These are phyloP conservation scores for Odontamblyopus lacepedii DNA, from an alignment of 2,797 vertebrate species.

Conservation along the genomic window DNA sequence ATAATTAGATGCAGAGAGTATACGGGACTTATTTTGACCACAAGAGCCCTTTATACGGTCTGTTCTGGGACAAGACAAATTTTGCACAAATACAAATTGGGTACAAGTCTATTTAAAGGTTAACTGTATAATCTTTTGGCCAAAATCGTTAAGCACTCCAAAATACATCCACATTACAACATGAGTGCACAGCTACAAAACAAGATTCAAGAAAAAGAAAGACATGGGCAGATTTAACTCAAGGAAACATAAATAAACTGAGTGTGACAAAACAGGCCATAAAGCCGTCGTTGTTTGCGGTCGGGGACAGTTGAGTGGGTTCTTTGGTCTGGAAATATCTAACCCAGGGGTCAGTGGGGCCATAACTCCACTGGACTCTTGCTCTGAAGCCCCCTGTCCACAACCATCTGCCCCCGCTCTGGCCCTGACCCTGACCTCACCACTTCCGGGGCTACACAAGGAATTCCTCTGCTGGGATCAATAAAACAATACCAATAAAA, in stretches of 20 bases:
- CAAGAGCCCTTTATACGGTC: no score
- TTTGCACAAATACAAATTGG: no score
- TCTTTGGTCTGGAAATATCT: slow-evolving; percentile 14
- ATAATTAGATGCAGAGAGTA: no score
- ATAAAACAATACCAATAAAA: slow-evolving; percentile 53
- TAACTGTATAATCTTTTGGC: no score
- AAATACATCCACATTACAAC: no score
- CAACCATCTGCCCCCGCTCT: slow-evolving; percentile 34
- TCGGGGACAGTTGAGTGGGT: slow-evolving; percentile 6
- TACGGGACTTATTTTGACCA: no score
- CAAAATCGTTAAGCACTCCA: no score
- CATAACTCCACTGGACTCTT: slow-evolving; percentile 35
- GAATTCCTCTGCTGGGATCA: slow-evolving; percentile 48
- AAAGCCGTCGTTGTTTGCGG: background rate
- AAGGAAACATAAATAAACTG: background rate
- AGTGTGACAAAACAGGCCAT: background rate
- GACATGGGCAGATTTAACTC: background rate
- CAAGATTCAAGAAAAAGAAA: background rate
- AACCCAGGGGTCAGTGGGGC: slow-evolving; percentile 27
- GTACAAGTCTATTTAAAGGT: no score
- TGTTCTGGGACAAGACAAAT: no score
- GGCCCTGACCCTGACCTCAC: slow-evolving; percentile 49
- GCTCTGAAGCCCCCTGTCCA: slow-evolving; percentile 35
- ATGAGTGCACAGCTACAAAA: no score
- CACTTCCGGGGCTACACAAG: slow-evolving; percentile 50